phyloP scores from a whole-genome alignment of 2,888 invertebrate genomes.

The Drosophila maculinotata region DNA sequence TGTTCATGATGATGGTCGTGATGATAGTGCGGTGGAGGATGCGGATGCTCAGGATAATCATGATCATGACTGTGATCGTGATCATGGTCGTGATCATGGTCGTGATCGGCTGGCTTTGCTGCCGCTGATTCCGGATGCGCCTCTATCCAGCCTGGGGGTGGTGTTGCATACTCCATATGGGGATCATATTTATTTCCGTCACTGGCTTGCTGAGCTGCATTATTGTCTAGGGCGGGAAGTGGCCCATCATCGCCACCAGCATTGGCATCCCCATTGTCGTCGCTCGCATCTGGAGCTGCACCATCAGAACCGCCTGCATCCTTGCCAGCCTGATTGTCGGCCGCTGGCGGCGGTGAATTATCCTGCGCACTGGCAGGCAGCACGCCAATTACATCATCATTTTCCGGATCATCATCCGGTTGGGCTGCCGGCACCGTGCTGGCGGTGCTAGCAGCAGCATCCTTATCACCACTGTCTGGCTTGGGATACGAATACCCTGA shows the following conservation, averaged over 20 bases:
- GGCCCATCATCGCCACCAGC: conserved; percentile 15
- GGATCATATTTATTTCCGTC: conserved; percentile 76
- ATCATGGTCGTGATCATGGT: conserved; percentile 53
- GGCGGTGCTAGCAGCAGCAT: conserved; percentile 67
- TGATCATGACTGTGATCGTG: conserved; percentile 60
- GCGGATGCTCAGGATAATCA: conserved; percentile 59
- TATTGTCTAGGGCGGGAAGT: conserved; percentile 50
- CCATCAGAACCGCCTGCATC: conserved; percentile 28
- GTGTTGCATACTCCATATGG: conserved; percentile 82
- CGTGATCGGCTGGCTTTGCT: conserved; percentile 65
- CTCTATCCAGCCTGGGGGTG: conserved; percentile 83
- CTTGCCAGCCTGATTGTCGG: conserved; percentile 47
- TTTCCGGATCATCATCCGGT: conserved; percentile 59
- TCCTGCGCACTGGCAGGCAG: conserved; percentile 80
- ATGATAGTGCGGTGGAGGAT: conserved; percentile 26
- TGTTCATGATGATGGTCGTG: conserved; percentile 56
- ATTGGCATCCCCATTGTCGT: conserved; percentile 11
- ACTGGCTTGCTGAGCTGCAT: conserved; percentile 46
- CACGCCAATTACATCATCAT: conserved; percentile 74
- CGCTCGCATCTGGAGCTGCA: not conserved
- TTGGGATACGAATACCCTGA: conserved; percentile 65
- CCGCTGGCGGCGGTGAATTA: conserved; percentile 39
- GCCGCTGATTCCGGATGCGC: conserved; percentile 74
- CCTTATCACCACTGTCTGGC: conserved; percentile 61
- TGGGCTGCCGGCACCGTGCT: conserved; percentile 40